Conservation (phyloP, 2,888 invertebrate genomes). For the Pyrrhia umbra region DNA sequence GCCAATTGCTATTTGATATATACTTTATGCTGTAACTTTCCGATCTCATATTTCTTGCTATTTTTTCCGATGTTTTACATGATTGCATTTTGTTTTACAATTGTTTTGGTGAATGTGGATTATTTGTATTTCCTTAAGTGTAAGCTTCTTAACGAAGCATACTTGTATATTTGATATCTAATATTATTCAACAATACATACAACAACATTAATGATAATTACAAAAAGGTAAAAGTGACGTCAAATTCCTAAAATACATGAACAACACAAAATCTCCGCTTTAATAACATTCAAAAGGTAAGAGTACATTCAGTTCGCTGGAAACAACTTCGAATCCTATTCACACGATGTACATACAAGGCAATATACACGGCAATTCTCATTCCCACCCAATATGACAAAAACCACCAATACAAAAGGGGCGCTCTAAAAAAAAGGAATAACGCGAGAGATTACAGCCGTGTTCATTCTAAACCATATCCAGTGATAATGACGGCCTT, state of each 20-base stretch:
- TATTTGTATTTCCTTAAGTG: not conserved
- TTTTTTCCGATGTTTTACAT: constrained; percentile 71
- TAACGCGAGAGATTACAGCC: constrained; percentile 69
- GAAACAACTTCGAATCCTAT: constrained; percentile 51
- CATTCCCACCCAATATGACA: constrained; percentile 61
- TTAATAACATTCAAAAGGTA: constrained; percentile 46
- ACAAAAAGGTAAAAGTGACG: constrained; percentile 16
- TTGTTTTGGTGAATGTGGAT: constrained; percentile 19
- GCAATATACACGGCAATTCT: constrained; percentile 46
- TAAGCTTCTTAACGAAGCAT: not conserved
- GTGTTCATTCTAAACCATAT: constrained; percentile 79
- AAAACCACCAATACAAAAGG: constrained; percentile 61
- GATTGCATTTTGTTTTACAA: constrained; percentile 68
- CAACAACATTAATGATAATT: constrained; percentile 14
- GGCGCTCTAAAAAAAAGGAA: constrained; percentile 61
- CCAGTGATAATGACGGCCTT: constrained; percentile 78
- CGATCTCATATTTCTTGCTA: constrained; percentile 82
- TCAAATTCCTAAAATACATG: constrained; percentile 13
- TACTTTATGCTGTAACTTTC: constrained; percentile 86
- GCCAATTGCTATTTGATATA: constrained; percentile 89
- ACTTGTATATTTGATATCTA: constrained; percentile 1
- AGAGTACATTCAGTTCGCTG: constrained; percentile 37
- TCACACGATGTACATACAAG: constrained; percentile 47
- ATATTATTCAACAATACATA: constrained; percentile 1
- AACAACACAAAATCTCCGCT: constrained; percentile 39